These are phyloP conservation scores for Temnothorax longispinosus DNA, from an alignment of 1,140 invertebrate species.

Conservation along the genomic window DNA sequence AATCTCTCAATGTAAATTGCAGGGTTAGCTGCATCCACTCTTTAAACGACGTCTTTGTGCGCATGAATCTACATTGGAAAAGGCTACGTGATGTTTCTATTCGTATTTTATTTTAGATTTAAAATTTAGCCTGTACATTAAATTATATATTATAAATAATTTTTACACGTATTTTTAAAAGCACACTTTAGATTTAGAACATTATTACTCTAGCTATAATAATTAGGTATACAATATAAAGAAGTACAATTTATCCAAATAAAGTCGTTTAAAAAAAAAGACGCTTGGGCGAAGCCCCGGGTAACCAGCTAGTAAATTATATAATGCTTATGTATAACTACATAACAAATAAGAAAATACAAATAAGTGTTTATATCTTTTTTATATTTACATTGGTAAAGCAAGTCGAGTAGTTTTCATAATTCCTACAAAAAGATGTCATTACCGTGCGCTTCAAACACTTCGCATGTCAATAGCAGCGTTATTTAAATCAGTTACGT, in stretches of 20 bases:
- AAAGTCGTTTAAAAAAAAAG: no score
- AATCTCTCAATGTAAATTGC: background rate
- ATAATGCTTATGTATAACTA: no score
- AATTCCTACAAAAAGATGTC: background rate
- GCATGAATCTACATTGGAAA: constrained; percentile 3
- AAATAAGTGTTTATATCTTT: background rate
- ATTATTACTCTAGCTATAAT: background rate
- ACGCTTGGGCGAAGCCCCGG: no score
- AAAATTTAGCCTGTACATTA: background rate
- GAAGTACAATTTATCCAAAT: background rate
- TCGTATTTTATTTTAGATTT: background rate
- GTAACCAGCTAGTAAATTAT: background rate
- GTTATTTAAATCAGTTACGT: background rate
- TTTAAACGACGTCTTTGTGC: background rate
- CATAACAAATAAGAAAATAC: background rate
- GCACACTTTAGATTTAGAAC: background rate
- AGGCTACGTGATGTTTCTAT: background rate
- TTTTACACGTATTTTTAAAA: background rate
- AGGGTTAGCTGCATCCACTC: background rate
- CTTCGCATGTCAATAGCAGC: background rate
- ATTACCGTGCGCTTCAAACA: constrained; percentile 10
- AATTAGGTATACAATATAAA: background rate
- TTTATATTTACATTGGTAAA: background rate
- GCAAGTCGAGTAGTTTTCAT: background rate
- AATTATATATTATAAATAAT: background rate